phyloP scores from a whole-genome alignment of 2,888 invertebrate species.

The Melanargia galathea region DNA sequence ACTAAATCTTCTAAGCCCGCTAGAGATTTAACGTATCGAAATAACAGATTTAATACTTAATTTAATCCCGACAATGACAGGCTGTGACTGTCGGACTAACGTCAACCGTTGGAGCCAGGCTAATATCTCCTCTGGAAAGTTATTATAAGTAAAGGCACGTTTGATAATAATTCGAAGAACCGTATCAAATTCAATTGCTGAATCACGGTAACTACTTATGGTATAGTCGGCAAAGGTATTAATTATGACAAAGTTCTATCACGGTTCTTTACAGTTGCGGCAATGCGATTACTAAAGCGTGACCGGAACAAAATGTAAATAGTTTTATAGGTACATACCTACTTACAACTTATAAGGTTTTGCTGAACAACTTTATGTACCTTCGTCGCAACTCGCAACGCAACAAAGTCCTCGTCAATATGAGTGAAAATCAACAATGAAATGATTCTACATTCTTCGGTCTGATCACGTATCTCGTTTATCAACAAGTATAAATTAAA shows the following conservation, averaged over 20 bases:
- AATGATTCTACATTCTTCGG: no score
- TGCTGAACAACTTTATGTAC: no score
- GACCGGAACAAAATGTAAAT: not conserved
- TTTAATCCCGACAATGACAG: constrained; percentile 64
- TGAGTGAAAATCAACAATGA: not conserved
- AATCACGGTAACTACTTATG: not conserved
- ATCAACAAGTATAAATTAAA: no score
- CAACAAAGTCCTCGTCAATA: not conserved
- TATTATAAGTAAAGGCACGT: constrained; percentile 8
- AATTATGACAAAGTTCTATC: not conserved
- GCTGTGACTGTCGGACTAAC: constrained; percentile 64
- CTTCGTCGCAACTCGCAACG: no score
- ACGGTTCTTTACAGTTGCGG: not conserved
- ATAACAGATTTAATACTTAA: constrained; percentile 71
- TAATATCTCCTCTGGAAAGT: constrained; percentile 20
- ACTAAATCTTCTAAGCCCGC: constrained; percentile 4
- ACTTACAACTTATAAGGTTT: no score
- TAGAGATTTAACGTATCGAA: constrained; percentile 52
- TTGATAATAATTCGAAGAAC: constrained; percentile 7
- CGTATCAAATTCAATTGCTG: constrained; percentile 14
- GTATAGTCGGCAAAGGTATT: not conserved
- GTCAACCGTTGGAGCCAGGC: constrained; percentile 36
- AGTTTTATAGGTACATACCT: not conserved
- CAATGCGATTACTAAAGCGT: constrained; percentile 7
- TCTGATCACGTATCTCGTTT: no score